Conservation (phyloP, 2,113 vertebrate genomes). For the Falcunculus frontatus region DNA sequence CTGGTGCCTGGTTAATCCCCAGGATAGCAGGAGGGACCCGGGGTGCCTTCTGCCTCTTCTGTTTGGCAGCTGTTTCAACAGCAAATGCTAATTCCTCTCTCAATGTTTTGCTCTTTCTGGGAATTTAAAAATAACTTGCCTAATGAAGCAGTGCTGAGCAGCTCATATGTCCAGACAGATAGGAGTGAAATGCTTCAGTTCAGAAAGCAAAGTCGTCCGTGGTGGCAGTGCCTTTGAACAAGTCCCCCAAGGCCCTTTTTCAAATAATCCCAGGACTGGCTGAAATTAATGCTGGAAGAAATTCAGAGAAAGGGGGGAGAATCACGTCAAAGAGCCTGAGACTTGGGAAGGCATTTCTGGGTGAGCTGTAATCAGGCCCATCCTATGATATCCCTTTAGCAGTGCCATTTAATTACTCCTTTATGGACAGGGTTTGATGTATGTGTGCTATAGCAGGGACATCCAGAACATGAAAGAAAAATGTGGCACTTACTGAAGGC, state of each 20-base stretch:
- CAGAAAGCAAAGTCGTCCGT: conserved; percentile 1
- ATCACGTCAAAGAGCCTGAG: not conserved
- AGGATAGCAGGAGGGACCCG: not conserved
- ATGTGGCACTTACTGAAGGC: not conserved
- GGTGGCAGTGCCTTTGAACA: conserved; percentile 47
- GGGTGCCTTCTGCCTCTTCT: not conserved
- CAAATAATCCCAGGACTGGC: conserved; percentile 31
- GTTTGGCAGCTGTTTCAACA: conserved; percentile 12
- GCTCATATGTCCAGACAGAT: conserved; percentile 50
- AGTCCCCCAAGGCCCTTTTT: conserved; percentile 24
- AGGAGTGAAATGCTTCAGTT: conserved; percentile 45
- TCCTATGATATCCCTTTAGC: not conserved
- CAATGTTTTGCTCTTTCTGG: conserved; percentile 48
- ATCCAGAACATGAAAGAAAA: conserved; percentile 13
- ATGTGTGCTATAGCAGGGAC: not conserved
- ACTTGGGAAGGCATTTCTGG: conserved; percentile 35
- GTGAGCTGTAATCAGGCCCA: conserved; percentile 9
- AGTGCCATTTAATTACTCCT: not conserved
- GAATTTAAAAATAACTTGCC: conserved; percentile 61
- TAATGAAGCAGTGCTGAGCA: conserved; percentile 48
- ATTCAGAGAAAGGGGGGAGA: conserved; percentile 30
- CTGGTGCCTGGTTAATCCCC: not conserved
- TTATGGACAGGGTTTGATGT: not conserved
- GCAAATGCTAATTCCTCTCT: conserved; percentile 43
- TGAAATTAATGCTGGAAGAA: conserved; percentile 49